A percentile compares a stretch with the other conserved stretches of the same genome.
Conservation (phyloP, 2,113 vertebrate species). For the Hypomesus transpacificus region DNA sequence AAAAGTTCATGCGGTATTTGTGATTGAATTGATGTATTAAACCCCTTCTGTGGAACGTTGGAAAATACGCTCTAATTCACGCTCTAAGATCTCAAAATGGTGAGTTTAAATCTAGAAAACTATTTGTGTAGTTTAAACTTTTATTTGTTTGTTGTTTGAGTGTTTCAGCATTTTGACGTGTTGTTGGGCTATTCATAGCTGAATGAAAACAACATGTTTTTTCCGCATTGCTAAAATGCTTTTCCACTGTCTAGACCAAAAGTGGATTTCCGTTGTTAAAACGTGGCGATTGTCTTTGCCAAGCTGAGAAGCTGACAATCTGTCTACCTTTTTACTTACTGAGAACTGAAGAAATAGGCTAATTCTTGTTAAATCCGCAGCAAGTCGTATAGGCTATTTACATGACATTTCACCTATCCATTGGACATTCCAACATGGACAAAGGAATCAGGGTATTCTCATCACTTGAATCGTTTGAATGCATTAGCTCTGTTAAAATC, state of each 20-base stretch:
- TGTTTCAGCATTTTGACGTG: no score
- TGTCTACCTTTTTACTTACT: not conserved
- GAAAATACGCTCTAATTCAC: no score
- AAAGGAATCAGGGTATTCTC: no score
- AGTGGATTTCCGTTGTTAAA: constrained; percentile 28
- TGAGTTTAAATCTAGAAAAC: constrained; percentile 44
- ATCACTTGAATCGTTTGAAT: no score
- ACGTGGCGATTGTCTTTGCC: constrained; percentile 57
- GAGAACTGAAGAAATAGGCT: no score
- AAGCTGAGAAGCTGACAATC: constrained; percentile 15
- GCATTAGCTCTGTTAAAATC: no score
- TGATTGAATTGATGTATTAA: constrained; percentile 11
- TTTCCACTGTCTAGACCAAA: not conserved
- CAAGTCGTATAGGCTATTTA: no score
- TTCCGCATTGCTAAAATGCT: not conserved
- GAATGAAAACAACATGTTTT: not conserved
- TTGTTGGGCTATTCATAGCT: not conserved
- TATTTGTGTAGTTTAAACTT: constrained; percentile 6
- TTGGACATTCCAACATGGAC: no score
- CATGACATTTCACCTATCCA: no score
- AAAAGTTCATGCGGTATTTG: constrained; percentile 24
- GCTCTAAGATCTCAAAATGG: constrained; percentile 37
- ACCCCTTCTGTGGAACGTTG: no score
- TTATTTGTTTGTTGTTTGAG: not conserved
- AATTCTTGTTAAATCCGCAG: not conserved